A percentile compares a stretch with the other conserved stretches of the same genome.
Conservation (phyloP, 2,888 invertebrate genomes). For the Limulus polyphemus region DNA sequence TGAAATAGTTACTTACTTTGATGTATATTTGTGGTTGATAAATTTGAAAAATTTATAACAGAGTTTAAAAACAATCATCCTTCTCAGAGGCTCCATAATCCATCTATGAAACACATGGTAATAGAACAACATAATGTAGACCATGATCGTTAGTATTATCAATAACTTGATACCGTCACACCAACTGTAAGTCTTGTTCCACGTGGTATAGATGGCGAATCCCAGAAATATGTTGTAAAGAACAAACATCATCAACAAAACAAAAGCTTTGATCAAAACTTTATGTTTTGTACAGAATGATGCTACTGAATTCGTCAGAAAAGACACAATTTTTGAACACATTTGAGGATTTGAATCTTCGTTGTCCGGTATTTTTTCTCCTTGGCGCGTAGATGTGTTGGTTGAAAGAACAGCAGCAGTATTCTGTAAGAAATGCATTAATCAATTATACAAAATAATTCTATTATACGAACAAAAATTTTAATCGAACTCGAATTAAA, state of each 20-base stretch:
- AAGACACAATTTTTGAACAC: too few relatives aligned
- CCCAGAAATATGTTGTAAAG: constrained; percentile 12
- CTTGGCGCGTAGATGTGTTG: too few relatives aligned
- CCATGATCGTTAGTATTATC: constrained; percentile 47
- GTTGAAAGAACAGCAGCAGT: too few relatives aligned
- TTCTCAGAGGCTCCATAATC: constrained; percentile 2
- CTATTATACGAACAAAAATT: too few relatives aligned
- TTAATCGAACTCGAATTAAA: too few relatives aligned
- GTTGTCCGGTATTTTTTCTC: too few relatives aligned
- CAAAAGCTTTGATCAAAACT: too few relatives aligned
- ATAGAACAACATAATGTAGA: constrained; percentile 37
- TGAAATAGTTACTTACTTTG: background rate
- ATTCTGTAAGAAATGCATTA: too few relatives aligned
- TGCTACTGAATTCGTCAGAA: too few relatives aligned
- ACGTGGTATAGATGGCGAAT: constrained; percentile 10
- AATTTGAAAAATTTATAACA: background rate
- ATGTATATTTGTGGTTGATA: background rate
- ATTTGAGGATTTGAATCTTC: too few relatives aligned
- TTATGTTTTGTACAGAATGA: too few relatives aligned
- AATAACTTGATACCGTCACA: constrained; percentile 63
- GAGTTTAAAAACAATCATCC: background rate
- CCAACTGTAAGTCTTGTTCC: constrained; percentile 25
- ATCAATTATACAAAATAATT: too few relatives aligned
- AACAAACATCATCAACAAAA: background rate
- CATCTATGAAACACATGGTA: constrained; percentile 6